Percentiles rank a stretch among this genome's conserved stretches.
Conservation (phyloP, 2,797 vertebrate species). For the Falco cherrug region DNA sequence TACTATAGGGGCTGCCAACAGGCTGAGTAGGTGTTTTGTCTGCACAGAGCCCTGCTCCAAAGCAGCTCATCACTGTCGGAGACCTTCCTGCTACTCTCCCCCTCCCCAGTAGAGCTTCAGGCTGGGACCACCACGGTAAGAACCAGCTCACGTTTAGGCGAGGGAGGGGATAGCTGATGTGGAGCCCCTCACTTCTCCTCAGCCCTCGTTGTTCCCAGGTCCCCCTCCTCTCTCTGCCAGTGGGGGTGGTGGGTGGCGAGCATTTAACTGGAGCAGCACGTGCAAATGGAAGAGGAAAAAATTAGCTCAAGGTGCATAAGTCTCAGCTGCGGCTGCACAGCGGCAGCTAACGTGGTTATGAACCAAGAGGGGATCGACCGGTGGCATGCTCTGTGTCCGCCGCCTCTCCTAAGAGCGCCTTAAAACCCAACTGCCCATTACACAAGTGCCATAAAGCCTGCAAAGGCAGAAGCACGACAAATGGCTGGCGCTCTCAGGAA, state of each 20-base stretch:
- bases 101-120: neutral
- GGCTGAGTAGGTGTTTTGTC: neutral
- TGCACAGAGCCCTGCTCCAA: neutral
- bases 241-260: too few relatives aligned
- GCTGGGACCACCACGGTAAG: neutral
- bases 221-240: neutral
- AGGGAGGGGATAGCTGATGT: neutral
- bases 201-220: neutral
- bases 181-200: neutral
- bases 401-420: neutral
- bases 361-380: neutral
- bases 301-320: neutral
- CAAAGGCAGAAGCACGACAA: neutral
- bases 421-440: neutral
- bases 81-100: neutral
- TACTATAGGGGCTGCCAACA: neutral
- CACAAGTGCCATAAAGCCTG: neutral
- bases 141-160: neutral
- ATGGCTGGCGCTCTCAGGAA: neutral
- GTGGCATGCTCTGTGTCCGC: neutral
- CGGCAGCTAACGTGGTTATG: neutral
- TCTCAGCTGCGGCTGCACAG: neutral
- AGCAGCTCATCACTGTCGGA: neutral
- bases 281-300: neutral
- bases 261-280: neutral